Evolutionary conservation across 2,888 invertebrate genomes (phyloP), one percentile per base, ranked within the genome.

Genomic region (Polyommatus icarus): DNA sequence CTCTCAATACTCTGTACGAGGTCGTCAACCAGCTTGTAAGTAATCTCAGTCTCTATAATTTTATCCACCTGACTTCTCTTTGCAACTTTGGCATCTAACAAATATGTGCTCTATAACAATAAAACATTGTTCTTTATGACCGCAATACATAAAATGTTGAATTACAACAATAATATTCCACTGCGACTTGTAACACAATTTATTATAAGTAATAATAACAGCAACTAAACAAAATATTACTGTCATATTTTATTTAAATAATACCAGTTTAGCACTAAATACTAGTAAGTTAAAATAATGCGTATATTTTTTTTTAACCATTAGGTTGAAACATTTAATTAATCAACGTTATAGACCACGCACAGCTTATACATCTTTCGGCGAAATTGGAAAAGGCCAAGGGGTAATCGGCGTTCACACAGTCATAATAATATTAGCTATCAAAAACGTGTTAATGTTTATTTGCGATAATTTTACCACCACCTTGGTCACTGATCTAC

Each of bases 41-140:
- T 93, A 76, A 94, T 90, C 80, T 93, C 92, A 78, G 92, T 91
- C 81, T 94, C 93, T 83, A 93, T 92, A 0, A 92, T 89, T 46
- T 87, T 87, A 77, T 93, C 93, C 0, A 93, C 86, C 77, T 90
- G 88, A 36, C 90, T 88, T 79, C 91, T 90, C 0, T 83, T 84
- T 46, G 86, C 78, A 46, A 90, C 87, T 12, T 81, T 80, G 24
- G 84, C 81, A 54, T 81, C 79, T 79, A 81, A 79, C 67, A 84
- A 77, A 88, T 32, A 12, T 32, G 67, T 29, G 18, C 32, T 67
- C 67, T 67, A 67, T 29, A 67, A 67, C 29, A 29, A 67, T 32
- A 67, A 67, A 67, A 67, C 29, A 32, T 67, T 29, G 15, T 67
- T 67, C 24, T 67, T 67, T 24, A 67, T 67, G 20, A 67, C 29